Base-by-base conservation (phyloP, 2,797 vertebrate genomes). In the Mallotus villosus region DNA sequence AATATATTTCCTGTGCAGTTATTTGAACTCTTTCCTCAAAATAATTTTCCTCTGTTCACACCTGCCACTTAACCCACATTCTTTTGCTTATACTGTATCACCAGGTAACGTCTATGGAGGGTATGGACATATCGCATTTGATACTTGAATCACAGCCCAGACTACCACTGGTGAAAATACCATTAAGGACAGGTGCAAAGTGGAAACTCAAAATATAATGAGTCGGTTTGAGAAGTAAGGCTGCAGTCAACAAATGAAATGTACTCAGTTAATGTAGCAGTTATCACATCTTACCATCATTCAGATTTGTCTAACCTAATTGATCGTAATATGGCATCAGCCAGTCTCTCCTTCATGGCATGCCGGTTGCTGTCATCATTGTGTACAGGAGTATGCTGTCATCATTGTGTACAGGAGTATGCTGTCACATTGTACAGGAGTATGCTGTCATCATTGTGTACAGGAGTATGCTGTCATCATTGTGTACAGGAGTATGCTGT, bases 191-290 rank as follows among this genome's bases (percentile, higher is more conserved):
- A 61, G 27, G 62, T 61, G 59, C 60, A 46, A 21, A 46, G 59
- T 29, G 27, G 27, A 34, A 25, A 29, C 41, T 51, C 29, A 61
- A 61, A 61, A 68, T 29, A 53, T 68, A 27, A 49, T 51, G 24
- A 7, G 37, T 49, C 9, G 22, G 49, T 67, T 16, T 72, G 80
- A 82, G 32, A 72, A 83, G 79, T 76, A 84, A 87, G 82, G 81
- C 82, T 82, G 71, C 59, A 70, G 79, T 84, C 46, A 75, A 67
- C 75, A 55, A 75, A 27, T 73, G 65, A 24, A 67, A 46, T 14
- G 24, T 37, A 37, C 73, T 29, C 78, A 29, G 27, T 29, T 29
- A 4, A 29, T 29, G 81, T 78, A 29, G 74, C 74, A 77, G 72
- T 81, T 46, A 46, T 24, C 57, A 63, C 57, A 25, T 41, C 63